Conservation (phyloP, 2,797 vertebrate genomes). For the Sternarchorhynchus goeldii region DNA sequence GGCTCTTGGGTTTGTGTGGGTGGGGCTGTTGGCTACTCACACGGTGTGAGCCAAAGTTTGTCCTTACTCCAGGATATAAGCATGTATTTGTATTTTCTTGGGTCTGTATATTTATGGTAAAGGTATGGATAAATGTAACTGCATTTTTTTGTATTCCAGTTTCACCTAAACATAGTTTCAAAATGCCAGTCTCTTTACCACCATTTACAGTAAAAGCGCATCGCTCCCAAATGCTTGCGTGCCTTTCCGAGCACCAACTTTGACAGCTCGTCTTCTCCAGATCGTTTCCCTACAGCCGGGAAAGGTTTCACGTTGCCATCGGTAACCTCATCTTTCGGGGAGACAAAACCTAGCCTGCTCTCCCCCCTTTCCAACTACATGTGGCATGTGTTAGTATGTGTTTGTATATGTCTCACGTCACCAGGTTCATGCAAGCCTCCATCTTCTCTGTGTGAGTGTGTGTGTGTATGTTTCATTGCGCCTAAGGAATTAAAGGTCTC, state of each 20-base stretch:
- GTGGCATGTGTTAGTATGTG: too few relatives aligned
- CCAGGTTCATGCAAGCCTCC: too few relatives aligned
- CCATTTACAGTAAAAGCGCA: background rate
- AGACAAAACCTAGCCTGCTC: background rate
- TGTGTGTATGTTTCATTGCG: too few relatives aligned
- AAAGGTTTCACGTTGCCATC: background rate
- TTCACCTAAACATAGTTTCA: background rate
- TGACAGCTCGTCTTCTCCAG: background rate
- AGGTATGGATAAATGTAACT: background rate
- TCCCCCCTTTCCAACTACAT: too few relatives aligned
- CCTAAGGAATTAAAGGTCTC: too few relatives aligned
- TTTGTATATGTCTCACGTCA: too few relatives aligned
- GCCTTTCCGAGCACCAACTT: too few relatives aligned
- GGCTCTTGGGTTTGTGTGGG: background rate
- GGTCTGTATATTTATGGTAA: background rate
- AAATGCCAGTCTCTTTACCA: background rate
- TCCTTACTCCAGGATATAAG: background rate
- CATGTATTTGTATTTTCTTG: too few relatives aligned
- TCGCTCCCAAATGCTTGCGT: background rate
- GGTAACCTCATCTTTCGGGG: background rate
- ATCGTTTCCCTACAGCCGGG: too few relatives aligned
- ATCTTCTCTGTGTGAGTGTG: too few relatives aligned
- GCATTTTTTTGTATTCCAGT: background rate
- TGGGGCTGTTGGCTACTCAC: constrained; percentile 48
- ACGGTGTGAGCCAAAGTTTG: constrained; percentile 56